phyloP scores from a whole-genome alignment of 2,113 vertebrate genomes.

The Lichenostomus cassidix region DNA sequence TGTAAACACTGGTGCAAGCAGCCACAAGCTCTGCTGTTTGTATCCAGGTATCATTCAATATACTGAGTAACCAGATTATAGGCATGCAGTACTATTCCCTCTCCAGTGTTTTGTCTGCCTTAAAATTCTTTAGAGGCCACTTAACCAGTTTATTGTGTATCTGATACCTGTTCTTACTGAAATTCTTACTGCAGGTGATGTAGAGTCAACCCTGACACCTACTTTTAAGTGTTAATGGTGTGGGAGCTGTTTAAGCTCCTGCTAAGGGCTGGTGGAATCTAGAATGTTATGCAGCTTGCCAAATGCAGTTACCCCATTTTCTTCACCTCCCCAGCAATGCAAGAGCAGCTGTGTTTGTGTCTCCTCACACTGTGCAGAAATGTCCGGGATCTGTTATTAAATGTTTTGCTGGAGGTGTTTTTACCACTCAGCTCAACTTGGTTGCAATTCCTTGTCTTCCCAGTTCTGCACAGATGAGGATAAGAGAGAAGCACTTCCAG shows the following conservation, averaged over 20 bases:
- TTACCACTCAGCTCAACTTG: neutral
- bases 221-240: neutral
- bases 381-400: neutral
- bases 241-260: neutral
- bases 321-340: neutral
- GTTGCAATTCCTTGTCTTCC: neutral
- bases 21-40: neutral
- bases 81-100: neutral
- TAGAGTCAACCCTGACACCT: neutral
- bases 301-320: neutral
- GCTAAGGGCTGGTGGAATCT: neutral
- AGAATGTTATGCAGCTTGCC: neutral
- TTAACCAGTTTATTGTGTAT: neutral
- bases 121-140: neutral
- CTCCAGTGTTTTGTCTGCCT: neutral
- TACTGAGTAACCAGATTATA: neutral
- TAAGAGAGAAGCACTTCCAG: neutral
- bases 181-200: neutral
- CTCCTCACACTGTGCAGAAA: neutral
- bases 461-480: neutral
- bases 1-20: neutral
- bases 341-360: neutral
- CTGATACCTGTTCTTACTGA: neutral
- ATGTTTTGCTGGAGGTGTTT: neutral
- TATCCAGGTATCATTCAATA: neutral